phyloP scores from a whole-genome alignment of 2,888 invertebrate species.

The Pandemis corylana region DNA sequence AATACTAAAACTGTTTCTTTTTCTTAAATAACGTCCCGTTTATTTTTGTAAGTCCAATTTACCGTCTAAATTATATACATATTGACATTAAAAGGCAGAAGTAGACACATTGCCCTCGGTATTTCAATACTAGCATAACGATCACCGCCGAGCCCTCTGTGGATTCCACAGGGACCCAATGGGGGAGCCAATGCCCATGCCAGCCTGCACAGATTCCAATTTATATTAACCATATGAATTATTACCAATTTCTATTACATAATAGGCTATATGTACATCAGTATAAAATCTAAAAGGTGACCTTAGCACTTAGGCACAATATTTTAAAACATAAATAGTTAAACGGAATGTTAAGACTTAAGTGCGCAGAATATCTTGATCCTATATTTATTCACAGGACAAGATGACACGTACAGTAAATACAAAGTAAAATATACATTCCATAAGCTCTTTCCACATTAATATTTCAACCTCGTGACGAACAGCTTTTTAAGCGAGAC shows the following conservation, averaged over 20 bases:
- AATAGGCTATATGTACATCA: neutral
- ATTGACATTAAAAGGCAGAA: no score
- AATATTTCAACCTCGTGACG: slow-evolving; percentile 4
- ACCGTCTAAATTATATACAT: no score
- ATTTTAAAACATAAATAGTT: no score
- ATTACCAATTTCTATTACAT: no score
- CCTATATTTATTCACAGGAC: neutral
- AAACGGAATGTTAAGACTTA: neutral
- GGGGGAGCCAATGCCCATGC: neutral
- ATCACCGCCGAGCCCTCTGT: neutral
- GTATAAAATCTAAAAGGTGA: neutral
- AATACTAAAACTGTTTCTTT: neutral
- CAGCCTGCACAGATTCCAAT: neutral
- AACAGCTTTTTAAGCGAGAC: neutral
- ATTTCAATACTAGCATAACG: neutral
- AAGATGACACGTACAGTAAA: slow-evolving; percentile 2
- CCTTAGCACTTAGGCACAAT: neutral
- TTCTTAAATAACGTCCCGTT: no score
- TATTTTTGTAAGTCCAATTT: no score
- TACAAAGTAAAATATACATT: neutral
- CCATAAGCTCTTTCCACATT: neutral
- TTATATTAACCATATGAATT: no score
- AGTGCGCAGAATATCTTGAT: neutral
- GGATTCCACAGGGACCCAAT: neutral
- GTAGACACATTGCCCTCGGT: neutral